A percentile compares a stretch with the other conserved stretches of the same genome.
These are phyloP conservation scores for Euglossa dilemma DNA, from an alignment of 1,140 invertebrate species.

Conservation along the genomic window DNA sequence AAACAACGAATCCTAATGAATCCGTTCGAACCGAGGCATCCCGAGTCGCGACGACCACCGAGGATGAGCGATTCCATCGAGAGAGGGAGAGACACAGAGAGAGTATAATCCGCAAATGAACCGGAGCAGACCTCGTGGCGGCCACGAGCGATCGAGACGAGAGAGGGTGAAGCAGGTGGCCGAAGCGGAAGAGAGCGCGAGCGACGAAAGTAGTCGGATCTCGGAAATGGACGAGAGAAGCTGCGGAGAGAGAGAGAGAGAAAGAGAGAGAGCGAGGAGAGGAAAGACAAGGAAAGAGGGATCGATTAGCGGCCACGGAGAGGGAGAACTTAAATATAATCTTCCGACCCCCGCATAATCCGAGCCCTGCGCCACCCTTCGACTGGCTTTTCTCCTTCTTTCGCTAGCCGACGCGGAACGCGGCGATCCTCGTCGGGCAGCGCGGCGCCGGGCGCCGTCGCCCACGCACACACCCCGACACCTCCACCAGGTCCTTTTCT, in stretches of 20 bases:
- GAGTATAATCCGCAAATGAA: conserved; percentile 51
- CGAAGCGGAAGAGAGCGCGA: neutral
- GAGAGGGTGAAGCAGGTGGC: neutral
- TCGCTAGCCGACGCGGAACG: neutral
- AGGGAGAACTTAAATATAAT: conserved; percentile 71
- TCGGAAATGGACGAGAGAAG: conserved; percentile 25
- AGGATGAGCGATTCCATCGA: conserved; percentile 35
- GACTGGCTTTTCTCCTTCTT: conserved; percentile 36
- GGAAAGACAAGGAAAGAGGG: conserved; percentile 27
- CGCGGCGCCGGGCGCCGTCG: no score
- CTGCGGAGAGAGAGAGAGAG: neutral
- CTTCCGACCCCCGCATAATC: conserved; percentile 60
- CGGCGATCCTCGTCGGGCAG: no score
- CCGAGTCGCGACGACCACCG: neutral
- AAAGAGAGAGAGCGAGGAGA: no score
- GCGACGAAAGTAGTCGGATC: conserved; percentile 32
- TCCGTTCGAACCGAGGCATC: conserved; percentile 20
- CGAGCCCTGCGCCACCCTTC: conserved; percentile 19
- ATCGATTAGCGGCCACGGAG: conserved; percentile 63
- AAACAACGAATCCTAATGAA: conserved; percentile 45
- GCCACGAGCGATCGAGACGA: neutral
- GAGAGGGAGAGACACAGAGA: neutral
- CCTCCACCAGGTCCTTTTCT: conserved; percentile 48
- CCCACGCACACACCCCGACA: neutral
- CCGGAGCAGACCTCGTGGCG: conserved; percentile 32